These are phyloP conservation scores for Polylopha cassiicola DNA, from an alignment of 2,888 invertebrate genomes.

Conservation along the genomic window DNA sequence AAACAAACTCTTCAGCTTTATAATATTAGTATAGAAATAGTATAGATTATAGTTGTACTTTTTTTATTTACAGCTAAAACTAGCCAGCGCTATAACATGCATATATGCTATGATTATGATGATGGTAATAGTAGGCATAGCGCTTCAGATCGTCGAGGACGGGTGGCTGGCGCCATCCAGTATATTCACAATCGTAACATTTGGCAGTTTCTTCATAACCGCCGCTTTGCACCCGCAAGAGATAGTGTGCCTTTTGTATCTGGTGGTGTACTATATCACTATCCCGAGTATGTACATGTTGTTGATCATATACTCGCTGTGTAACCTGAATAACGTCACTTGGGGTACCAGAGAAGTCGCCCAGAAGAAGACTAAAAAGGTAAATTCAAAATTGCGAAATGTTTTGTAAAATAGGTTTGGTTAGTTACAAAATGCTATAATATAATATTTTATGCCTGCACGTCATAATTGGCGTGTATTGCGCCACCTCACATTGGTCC, in stretches of 20 bases:
- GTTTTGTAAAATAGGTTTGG: too few relatives aligned
- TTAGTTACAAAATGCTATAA: too few relatives aligned
- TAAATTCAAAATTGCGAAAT: conserved; percentile 29
- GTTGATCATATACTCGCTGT: conserved; percentile 92
- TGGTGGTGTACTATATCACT: conserved; percentile 88
- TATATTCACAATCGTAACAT: conserved; percentile 87
- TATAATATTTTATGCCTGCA: too few relatives aligned
- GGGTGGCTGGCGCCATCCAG: conserved; percentile 90
- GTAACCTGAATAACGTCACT: conserved; percentile 94
- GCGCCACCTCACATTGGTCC: too few relatives aligned
- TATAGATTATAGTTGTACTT: conserved; percentile 2
- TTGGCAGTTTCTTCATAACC: conserved; percentile 80
- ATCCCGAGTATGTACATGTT: conserved; percentile 97
- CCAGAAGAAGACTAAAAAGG: conserved; percentile 62
- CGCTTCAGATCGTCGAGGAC: conserved; percentile 86
- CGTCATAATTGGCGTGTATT: too few relatives aligned
- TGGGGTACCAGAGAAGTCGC: conserved; percentile 95
- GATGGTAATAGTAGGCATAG: conserved; percentile 88
- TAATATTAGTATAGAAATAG: too few relatives aligned
- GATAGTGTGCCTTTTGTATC: conserved; percentile 83
- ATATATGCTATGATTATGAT: conserved; percentile 91
- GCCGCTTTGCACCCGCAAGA: conserved; percentile 88
- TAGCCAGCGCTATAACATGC: conserved; percentile 86
- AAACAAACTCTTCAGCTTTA: too few relatives aligned
- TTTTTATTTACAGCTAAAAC: conserved; percentile 73